phyloP scores from a whole-genome alignment of 2,888 invertebrate species.

The Leucania comma region DNA sequence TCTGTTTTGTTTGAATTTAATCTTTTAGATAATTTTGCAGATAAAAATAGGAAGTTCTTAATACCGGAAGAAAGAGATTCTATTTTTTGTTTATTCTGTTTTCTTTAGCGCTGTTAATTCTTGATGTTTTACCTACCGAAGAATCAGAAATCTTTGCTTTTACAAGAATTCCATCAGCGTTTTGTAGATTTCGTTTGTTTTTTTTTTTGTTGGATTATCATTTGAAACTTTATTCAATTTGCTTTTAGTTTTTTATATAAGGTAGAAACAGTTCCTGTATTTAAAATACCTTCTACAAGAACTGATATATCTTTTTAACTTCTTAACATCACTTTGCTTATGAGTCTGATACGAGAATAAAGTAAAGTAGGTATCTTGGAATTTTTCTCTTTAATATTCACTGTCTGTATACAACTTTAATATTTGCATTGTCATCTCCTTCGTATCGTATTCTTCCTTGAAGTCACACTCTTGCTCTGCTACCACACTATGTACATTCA shows the following conservation, averaged over 20 bases:
- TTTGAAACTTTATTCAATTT: background rate
- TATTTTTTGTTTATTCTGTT: background rate
- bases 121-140: background rate
- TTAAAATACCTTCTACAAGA: background rate
- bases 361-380: background rate
- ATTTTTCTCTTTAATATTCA: background rate
- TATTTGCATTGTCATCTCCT: background rate
- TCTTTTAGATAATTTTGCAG: conserved; percentile 45
- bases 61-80: conserved; percentile 18
- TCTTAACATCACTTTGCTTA: background rate
- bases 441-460: background rate
- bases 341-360: background rate
- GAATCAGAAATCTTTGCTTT: background rate
- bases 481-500: background rate
- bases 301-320: too few relatives aligned
- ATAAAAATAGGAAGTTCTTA: conserved; percentile 33
- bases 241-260: background rate
- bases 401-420: background rate
- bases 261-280: background rate
- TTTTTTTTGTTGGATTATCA: background rate
- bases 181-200: background rate
- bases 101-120: conserved; percentile 16
- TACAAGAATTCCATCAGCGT: background rate
- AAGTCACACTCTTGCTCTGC: background rate
- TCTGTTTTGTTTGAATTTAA: conserved; percentile 55